Base-by-base conservation (phyloP, 2,888 invertebrate species). In the Balanococcus diminutus region DNA sequence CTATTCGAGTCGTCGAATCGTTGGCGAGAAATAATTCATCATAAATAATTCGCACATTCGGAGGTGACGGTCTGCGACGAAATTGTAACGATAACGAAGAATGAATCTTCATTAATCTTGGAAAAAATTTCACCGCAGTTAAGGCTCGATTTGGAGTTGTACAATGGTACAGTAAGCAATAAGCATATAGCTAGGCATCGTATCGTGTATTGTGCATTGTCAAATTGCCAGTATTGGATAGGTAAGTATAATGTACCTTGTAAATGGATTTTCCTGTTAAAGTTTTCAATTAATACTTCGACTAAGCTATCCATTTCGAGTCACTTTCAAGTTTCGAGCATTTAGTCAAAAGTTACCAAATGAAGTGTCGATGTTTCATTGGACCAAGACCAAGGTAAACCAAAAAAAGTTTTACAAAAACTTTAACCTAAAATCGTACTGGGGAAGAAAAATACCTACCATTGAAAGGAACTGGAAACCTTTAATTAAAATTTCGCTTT, bases 401-500 rank as follows among this genome's bases (percentile, higher is more conserved):
- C 46, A 8, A 36, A 36, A 36, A 46, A 46, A 46, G 46, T 11
- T 46, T 46, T 46, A 46, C n/a, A n/a, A 46, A 46, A 46, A n/a
- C 46, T 46, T 46, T 42, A n/a, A n/a, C n/a, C n/a, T n/a, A n/a
- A n/a, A n/a, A n/a, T n/a, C 42, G 42, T 42, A 42, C 42, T n/a
- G n/a, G 61, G 25, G 61, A 19, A 56, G 11, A 25, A 61, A 61
- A 22, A 25, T 61, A 22, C 22, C 25, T 2, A 25, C 9, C 19
- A 8, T 22, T 8, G 14, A 61, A 61, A 25, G 61, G 9, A 25
- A 61, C 61, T 25, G 61, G 61, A 61, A 61, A 19, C 61, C 61
- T 61, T 61, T 61, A 61, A 61, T 61, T 61, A 61, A 61, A 25
- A 61, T 61, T 61, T 61, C 61, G 61, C 61, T 61, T 25, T 61